Evolutionary conservation across 2,797 vertebrate species (phyloP).

Genomic region (Siniperca undulata): DNA sequence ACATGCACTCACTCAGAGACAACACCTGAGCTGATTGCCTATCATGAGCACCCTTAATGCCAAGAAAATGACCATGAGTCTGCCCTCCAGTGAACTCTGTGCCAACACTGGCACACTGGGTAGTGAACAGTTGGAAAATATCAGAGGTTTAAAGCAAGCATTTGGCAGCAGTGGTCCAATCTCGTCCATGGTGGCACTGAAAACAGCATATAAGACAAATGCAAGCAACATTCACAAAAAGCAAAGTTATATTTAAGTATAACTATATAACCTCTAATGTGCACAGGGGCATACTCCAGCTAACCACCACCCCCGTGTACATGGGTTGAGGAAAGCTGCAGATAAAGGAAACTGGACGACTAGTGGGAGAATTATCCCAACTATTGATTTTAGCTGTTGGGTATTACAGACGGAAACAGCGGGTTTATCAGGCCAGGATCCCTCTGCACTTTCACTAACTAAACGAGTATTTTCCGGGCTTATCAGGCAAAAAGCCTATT

Average conservation of each 20-base stretch:
- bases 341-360: slow-evolving; percentile 89
- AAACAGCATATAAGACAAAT: slow-evolving; percentile 30
- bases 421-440: slow-evolving; percentile 95
- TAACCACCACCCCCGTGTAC: slow-evolving; percentile 73
- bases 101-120: slow-evolving; percentile 39
- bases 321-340: slow-evolving; percentile 79
- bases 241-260: slow-evolving; percentile 55
- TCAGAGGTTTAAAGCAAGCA: slow-evolving; percentile 10
- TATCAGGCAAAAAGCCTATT: slow-evolving; percentile 92
- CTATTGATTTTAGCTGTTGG: slow-evolving; percentile 98
- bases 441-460: slow-evolving; percentile 93
- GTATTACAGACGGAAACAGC: slow-evolving; percentile 95
- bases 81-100: slow-evolving; percentile 26
- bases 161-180: slow-evolving; percentile 5
- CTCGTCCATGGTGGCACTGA: not conserved
- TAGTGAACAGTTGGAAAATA: slow-evolving; percentile 1
- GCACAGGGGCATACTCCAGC: slow-evolving; percentile 49
- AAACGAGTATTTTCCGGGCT: slow-evolving; percentile 95
- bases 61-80: slow-evolving; percentile 37
- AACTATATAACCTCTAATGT: slow-evolving; percentile 59
- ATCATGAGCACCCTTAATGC: slow-evolving; percentile 34
- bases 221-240: slow-evolving; percentile 34
- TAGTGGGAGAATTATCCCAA: slow-evolving; percentile 93
- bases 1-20: slow-evolving; percentile 63
- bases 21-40: slow-evolving; percentile 66